phyloP scores from a whole-genome alignment of 1,140 invertebrate species.

The Bombus haemorrhoidalis region DNA sequence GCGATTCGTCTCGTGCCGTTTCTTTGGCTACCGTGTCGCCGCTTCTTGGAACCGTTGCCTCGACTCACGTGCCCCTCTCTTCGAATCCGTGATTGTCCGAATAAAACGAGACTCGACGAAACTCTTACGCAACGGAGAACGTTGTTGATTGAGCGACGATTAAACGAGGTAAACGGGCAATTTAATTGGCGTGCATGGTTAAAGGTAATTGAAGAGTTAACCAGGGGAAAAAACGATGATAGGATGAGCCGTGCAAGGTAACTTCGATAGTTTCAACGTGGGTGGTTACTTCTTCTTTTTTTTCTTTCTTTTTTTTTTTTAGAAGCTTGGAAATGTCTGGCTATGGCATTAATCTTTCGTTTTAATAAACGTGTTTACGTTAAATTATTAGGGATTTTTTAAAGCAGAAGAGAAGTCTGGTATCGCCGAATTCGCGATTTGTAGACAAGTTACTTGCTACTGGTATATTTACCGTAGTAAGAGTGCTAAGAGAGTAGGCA shows the following conservation, averaged over 20 bases:
- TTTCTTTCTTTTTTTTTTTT: not conserved
- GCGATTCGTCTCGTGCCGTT: conserved; percentile 42
- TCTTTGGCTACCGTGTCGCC: conserved; percentile 46
- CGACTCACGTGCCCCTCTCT: not conserved
- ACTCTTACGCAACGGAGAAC: conserved; percentile 28
- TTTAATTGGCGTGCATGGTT: not conserved
- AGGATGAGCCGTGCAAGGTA: not conserved
- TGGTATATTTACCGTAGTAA: not conserved
- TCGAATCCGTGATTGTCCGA: conserved; percentile 14
- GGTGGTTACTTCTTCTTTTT: not conserved
- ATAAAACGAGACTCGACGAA: not conserved
- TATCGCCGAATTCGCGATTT: not conserved
- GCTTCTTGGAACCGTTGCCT: conserved; percentile 51
- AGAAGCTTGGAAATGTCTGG: not conserved
- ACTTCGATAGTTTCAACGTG: not conserved
- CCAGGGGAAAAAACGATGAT: not conserved
- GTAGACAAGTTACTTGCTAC: not conserved
- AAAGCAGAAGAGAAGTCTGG: not conserved
- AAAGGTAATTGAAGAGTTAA: not conserved
- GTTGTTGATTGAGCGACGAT: conserved; percentile 2
- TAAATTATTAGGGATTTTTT: not conserved
- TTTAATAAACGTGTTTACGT: too few species aligned
- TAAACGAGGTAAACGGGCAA: not conserved
- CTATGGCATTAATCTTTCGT: too few species aligned
- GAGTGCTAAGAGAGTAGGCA: not conserved